Evolutionary conservation across 2,888 invertebrate species (phyloP).

Genomic region (Apomyelois bistriatella): DNA sequence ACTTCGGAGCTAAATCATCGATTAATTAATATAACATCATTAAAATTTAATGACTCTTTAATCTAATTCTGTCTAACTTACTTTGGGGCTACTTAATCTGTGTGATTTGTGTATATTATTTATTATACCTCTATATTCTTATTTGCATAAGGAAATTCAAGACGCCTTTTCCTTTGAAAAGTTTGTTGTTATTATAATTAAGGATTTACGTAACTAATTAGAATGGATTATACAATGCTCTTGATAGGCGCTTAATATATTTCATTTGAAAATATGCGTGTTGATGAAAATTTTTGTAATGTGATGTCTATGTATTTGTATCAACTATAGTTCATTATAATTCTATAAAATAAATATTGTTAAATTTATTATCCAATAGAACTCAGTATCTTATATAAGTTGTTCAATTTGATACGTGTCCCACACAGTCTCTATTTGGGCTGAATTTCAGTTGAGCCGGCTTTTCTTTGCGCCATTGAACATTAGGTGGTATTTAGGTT

Average conservation of each 20-base stretch:
- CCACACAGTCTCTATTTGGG: background rate
- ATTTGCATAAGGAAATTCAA: background rate
- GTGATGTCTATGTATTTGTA: no score
- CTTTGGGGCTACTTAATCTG: no score
- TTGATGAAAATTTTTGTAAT: no score
- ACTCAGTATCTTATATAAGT: no score
- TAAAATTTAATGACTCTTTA: no score
- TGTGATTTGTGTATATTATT: no score
- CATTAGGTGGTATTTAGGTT: conserved; percentile 8
- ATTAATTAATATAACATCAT: no score
- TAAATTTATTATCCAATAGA: no score
- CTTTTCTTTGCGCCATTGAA: conserved; percentile 14
- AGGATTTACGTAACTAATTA: background rate
- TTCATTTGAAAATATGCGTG: background rate
- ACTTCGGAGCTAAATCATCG: no score
- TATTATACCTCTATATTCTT: background rate
- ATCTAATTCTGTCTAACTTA: no score
- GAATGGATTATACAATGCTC: background rate
- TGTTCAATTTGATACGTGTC: background rate
- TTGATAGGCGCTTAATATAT: conserved; percentile 1
- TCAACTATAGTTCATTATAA: no score
- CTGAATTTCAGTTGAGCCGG: conserved; percentile 13
- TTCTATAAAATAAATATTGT: background rate
- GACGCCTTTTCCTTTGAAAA: background rate
- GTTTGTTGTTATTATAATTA: background rate